phyloP scores from a whole-genome alignment of 2,888 invertebrate species.

The Beris chalybata region DNA sequence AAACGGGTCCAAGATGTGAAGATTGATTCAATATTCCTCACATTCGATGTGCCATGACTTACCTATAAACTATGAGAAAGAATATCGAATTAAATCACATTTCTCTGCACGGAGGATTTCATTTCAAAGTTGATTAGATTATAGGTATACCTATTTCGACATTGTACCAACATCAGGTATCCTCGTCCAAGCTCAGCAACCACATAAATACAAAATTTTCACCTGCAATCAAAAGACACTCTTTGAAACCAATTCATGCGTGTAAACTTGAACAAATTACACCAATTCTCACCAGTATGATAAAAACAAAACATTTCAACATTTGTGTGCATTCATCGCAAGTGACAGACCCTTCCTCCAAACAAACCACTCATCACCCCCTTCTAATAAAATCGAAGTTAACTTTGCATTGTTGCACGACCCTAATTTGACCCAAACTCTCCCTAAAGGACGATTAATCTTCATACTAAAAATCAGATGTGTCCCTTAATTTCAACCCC shows the following conservation, averaged over 20 bases:
- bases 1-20: too few relatives aligned
- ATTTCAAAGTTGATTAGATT: too few relatives aligned
- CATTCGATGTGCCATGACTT: too few relatives aligned
- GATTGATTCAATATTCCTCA: too few relatives aligned
- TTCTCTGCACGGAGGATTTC: too few relatives aligned
- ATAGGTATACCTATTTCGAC: too few relatives aligned
- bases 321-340: slow-evolving; percentile 19
- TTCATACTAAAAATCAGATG: slow-evolving; percentile 38
- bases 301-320: slow-evolving; percentile 19
- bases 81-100: too few relatives aligned
- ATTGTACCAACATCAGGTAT: too few relatives aligned
- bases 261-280: slow-evolving; percentile 28
- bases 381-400: slow-evolving; percentile 34
- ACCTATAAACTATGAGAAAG: too few relatives aligned
- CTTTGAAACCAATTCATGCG: slow-evolving; percentile 7
- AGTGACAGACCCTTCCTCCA: slow-evolving; percentile 24
- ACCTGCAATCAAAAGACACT: neutral
- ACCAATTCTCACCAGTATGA: slow-evolving; percentile 20
- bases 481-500: slow-evolving; percentile 32
- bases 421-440: slow-evolving; percentile 55
- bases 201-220: too few relatives aligned
- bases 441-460: slow-evolving; percentile 56
- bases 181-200: too few relatives aligned
- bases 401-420: slow-evolving; percentile 32
- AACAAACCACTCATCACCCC: slow-evolving; percentile 33